Conservation (phyloP, 2,888 invertebrate species). For the Noctua pronuba region DNA sequence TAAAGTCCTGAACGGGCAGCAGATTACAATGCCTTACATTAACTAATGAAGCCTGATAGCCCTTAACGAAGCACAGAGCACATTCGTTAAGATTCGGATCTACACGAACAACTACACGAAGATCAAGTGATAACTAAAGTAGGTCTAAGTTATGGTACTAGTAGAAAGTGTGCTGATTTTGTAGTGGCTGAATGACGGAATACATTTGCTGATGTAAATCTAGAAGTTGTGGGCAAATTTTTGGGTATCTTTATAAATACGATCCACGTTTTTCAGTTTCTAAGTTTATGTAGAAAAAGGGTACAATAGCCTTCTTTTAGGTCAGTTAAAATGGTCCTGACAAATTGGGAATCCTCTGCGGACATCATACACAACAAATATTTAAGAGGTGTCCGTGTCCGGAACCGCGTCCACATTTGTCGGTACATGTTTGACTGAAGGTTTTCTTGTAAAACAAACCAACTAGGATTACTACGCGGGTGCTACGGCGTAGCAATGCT, state of each 20-base stretch:
- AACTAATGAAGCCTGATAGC: conserved; percentile 63
- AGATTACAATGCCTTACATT: conserved; percentile 54
- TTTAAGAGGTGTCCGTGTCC: neutral
- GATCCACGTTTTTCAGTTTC: no score
- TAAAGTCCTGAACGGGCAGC: conserved; percentile 42
- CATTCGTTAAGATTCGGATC: conserved; percentile 58
- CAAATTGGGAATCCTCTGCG: neutral
- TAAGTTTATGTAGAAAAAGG: neutral
- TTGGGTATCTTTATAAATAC: neutral
- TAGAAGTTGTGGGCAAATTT: neutral
- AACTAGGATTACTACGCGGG: neutral
- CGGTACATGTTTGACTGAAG: neutral
- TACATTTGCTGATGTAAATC: neutral
- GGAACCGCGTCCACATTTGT: neutral
- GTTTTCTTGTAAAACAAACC: no score
- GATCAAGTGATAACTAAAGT: conserved; percentile 43
- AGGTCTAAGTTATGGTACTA: conserved; percentile 1
- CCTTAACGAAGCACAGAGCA: conserved; percentile 38
- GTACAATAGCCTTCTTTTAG: neutral
- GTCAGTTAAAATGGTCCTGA: neutral
- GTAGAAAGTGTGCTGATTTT: neutral
- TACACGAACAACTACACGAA: conserved; percentile 45
- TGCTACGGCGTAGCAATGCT: conserved; percentile 31
- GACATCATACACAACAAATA: neutral
- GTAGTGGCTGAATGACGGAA: neutral